Percentiles rank a stretch among this genome's conserved stretches.
Evolutionary conservation across 2,888 invertebrate genomes (phyloP).

Genomic region (Drosophila niveifrons): DNA sequence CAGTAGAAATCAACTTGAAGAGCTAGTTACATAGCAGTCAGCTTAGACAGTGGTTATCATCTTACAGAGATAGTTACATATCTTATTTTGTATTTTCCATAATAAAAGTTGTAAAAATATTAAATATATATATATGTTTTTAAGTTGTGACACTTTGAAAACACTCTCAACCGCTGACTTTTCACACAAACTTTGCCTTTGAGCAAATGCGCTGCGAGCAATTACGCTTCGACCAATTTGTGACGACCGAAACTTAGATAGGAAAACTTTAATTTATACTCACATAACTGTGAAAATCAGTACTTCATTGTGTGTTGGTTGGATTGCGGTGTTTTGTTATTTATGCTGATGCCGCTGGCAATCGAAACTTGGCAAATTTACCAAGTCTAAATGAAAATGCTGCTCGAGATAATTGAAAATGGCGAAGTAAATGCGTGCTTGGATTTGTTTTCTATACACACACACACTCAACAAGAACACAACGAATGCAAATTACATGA

Average conservation of each 20-base stretch:
- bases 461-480: conserved; percentile 10
- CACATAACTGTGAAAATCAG: conserved; percentile 28
- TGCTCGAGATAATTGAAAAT: conserved; percentile 42
- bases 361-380: conserved; percentile 28
- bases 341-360: conserved; percentile 13
- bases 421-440: conserved; percentile 8
- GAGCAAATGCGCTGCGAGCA: background rate
- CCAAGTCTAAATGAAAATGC: conserved; percentile 17
- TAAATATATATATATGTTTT: no score
- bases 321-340: conserved; percentile 10
- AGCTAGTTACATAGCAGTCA: no score
- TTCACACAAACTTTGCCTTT: background rate
- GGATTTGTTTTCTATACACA: conserved; percentile 20
- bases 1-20: no score
- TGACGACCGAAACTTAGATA: background rate
- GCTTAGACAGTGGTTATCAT: no score
- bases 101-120: no score
- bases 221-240: conserved; percentile 8
- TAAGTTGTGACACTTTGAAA: no score
- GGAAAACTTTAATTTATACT: conserved; percentile 36
- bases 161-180: background rate
- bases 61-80: no score
- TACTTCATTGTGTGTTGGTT: conserved; percentile 11
- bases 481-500: conserved; percentile 28
- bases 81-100: no score